A percentile compares a stretch with the other conserved stretches of the same genome.
phyloP scores from a whole-genome alignment of 2,797 vertebrate species.

The Poecilia picta region DNA sequence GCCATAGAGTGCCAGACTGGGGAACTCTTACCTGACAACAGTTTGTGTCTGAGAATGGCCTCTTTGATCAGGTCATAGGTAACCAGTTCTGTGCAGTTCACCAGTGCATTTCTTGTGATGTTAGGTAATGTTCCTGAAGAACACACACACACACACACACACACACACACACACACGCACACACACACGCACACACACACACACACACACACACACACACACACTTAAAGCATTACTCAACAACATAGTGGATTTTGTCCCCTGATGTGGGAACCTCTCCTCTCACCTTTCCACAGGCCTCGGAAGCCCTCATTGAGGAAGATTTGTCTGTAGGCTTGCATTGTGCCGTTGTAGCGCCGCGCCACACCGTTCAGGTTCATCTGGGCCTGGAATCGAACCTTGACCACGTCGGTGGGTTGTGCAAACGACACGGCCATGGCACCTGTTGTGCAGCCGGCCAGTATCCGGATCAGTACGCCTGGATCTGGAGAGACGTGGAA shows the following conservation, averaged over 20 bases:
- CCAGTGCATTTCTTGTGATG: constrained; percentile 88
- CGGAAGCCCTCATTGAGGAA: constrained; percentile 84
- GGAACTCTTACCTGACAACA: constrained; percentile 83
- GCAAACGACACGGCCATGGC: constrained; percentile 87
- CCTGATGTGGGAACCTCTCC: not conserved
- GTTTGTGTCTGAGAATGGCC: constrained; percentile 81
- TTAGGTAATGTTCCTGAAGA: constrained; percentile 86
- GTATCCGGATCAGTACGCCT: constrained; percentile 78
- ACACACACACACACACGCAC: not conserved
- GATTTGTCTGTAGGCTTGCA: constrained; percentile 89
- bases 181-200: not conserved
- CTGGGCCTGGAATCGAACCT: constrained; percentile 90
- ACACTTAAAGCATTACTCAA: not conserved
- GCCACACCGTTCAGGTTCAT: constrained; percentile 82
- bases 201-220: not conserved
- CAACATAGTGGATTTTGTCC: too few relatives aligned
- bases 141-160: not conserved
- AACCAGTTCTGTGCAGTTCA: constrained; percentile 90
- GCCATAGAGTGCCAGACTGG: not conserved
- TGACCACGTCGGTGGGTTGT: constrained; percentile 90
- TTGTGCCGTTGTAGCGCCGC: constrained; percentile 86
- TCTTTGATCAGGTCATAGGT: constrained; percentile 91
- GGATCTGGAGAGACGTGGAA: constrained; percentile 68
- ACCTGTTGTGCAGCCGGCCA: constrained; percentile 87
- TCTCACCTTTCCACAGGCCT: constrained; percentile 90